Evolutionary conservation across 2,113 vertebrate genomes (phyloP), one percentile per base, ranked within the genome.

Genomic region (Nesogale talazaci): DNA sequence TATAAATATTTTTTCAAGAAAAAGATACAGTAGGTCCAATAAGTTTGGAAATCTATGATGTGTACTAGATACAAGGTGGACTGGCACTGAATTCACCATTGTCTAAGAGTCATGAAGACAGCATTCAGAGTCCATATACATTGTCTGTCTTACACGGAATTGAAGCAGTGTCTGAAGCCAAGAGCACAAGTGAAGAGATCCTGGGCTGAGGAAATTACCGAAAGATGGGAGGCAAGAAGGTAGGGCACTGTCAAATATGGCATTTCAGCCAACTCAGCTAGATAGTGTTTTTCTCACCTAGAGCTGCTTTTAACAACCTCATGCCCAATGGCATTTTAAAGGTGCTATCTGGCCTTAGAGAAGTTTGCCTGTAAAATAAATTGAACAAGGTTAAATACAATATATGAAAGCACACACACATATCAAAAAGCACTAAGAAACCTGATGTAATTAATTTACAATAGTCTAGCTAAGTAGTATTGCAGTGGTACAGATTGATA

Each of bases 331-430:
- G 15, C 67, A 70, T 70, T 70, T 70, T 70, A 70, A 29, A 70
- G 67, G 67, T 34, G n/a, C 67, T 70, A 15, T 70, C 67, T 70
- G 31, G 67, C 67, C 67, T 70, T 34, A 34, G 67, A 91, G 79
- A 89, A 27, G 4, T 61, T 70, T 89, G 42, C 82, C 11, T 83
- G 29, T 42, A 77, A 94, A 96, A 90, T 81, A 75, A 83, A 85
- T 27, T 76, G 40, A 89, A 56, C 14, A 77, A 22, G 31, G 27
- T 76, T 86, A 75, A 93, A 38, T 70, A 88, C 16, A 85, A 90
- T 9, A 23, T 56, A 56, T 38, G 34, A 83, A 88, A 4, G 42
- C 15, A n/a, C 72, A 7, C 46, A 52, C 46, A 52, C 46, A 52
- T 12, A 8, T 12, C 17, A 63, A 46, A 85, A 36, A 52, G 19